Percentiles rank a stretch among this genome's conserved stretches.
Conservation (phyloP, 2,113 vertebrate genomes). For the Tragulus kanchil region DNA sequence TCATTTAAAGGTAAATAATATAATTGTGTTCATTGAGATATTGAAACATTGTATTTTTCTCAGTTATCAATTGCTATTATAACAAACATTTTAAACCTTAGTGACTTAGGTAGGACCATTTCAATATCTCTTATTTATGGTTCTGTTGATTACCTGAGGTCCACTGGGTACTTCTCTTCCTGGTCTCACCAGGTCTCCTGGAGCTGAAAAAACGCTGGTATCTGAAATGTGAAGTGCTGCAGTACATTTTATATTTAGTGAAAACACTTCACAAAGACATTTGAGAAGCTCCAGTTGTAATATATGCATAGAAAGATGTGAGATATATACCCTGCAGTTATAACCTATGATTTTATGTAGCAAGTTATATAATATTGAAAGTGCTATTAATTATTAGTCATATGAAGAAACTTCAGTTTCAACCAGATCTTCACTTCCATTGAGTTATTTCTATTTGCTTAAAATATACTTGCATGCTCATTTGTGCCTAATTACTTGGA, state of each 20-base stretch:
- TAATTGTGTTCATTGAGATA: background rate
- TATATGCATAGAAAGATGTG: background rate
- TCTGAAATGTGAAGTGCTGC: background rate
- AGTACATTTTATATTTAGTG: background rate
- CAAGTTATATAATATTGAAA: background rate
- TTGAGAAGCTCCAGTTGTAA: background rate
- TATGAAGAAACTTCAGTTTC: background rate
- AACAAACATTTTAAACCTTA: background rate
- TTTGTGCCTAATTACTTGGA: too few relatives aligned
- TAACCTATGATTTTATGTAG: background rate
- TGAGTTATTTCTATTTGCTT: background rate
- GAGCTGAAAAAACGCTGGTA: background rate
- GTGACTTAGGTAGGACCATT: background rate
- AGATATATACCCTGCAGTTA: background rate
- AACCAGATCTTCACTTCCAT: background rate
- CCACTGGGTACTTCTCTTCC: background rate
- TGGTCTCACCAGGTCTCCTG: background rate
- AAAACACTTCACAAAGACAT: background rate
- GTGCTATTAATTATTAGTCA: background rate
- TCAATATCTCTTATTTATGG: background rate
- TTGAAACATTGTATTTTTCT: background rate
- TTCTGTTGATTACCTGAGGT: background rate
- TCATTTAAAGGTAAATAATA: background rate
- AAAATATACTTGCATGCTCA: background rate
- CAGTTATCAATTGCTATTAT: background rate